A percentile compares a stretch with the other conserved stretches of the same genome.
These are phyloP conservation scores for Cosmia pyralina DNA, from an alignment of 2,888 invertebrate genomes.

Conservation along the genomic window DNA sequence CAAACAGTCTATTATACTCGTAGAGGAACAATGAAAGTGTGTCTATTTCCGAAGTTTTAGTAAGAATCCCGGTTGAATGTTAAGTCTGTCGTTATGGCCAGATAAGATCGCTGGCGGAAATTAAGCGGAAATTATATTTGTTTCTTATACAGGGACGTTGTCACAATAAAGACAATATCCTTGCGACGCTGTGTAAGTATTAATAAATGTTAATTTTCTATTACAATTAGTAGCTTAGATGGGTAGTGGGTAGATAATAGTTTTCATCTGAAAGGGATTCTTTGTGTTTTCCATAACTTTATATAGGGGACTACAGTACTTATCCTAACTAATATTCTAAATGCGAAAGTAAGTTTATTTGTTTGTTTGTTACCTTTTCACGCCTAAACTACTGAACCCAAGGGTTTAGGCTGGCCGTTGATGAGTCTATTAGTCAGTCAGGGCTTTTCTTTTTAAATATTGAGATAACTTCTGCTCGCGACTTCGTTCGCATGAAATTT, in stretches of 20 bases:
- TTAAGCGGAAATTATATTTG: slow-evolving; percentile 89
- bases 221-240: slow-evolving; percentile 49
- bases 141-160: slow-evolving; percentile 84
- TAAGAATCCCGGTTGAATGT: slow-evolving; percentile 79
- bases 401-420: too few relatives aligned
- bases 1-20: slow-evolving; percentile 56
- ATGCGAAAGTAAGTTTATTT: too few relatives aligned
- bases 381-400: too few relatives aligned
- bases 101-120: slow-evolving; percentile 87
- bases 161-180: slow-evolving; percentile 79
- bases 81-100: slow-evolving; percentile 83
- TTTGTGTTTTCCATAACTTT: slow-evolving; percentile 5
- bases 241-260: slow-evolving; percentile 10
- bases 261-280: slow-evolving; percentile 10
- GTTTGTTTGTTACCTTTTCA: too few relatives aligned
- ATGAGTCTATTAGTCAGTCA: too few relatives aligned
- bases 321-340: too few relatives aligned
- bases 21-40: slow-evolving; percentile 75
- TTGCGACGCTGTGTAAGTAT: slow-evolving; percentile 63
- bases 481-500: too few relatives aligned
- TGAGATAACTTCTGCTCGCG: too few relatives aligned
- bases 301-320: background rate
- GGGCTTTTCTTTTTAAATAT: too few relatives aligned
- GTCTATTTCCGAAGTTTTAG: slow-evolving; percentile 79
- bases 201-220: slow-evolving; percentile 77